Conservation (phyloP, 30 jellyfish, hydroid and myxozoan genomes). For the Thelohanellus kitauei region DNA sequence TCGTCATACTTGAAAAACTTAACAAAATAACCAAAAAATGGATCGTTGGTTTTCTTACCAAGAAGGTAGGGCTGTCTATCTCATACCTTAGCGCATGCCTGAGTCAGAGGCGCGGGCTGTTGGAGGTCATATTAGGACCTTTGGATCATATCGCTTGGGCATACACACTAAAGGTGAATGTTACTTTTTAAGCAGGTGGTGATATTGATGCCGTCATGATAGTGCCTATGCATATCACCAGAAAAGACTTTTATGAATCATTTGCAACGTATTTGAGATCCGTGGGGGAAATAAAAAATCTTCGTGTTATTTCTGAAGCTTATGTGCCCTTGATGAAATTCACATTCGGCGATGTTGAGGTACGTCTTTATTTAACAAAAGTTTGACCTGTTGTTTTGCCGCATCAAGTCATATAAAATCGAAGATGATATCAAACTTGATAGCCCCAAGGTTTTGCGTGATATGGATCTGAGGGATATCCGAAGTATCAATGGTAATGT, state of each 20-base stretch:
- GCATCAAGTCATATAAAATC: slow-evolving; percentile 42
- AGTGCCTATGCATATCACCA: slow-evolving; percentile 63
- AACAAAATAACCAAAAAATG: slow-evolving; percentile 56
- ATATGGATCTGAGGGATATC: slow-evolving; percentile 60
- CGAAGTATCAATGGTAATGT: slow-evolving; percentile 72
- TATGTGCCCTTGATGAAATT: slow-evolving; percentile 82
- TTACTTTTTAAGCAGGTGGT: slow-evolving; percentile 25
- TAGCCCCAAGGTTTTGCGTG: slow-evolving; percentile 32
- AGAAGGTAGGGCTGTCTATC: slow-evolving; percentile 17
- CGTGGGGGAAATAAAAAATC: slow-evolving; percentile 46
- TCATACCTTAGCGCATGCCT: slow-evolving; percentile 30
- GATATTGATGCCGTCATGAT: slow-evolving; percentile 79
- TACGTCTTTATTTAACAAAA: slow-evolving; percentile 2
- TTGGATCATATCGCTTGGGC: slow-evolving; percentile 89
- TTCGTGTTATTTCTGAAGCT: slow-evolving; percentile 66
- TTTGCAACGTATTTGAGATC: slow-evolving; percentile 41
- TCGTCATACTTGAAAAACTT: slow-evolving; percentile 55
- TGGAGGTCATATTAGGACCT: slow-evolving; percentile 80
- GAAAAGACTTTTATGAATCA: slow-evolving; percentile 57
- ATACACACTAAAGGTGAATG: slow-evolving; percentile 76
- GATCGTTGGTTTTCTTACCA: slow-evolving; percentile 26
- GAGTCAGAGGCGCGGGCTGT: slow-evolving; percentile 55
- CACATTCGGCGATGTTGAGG: slow-evolving; percentile 81
- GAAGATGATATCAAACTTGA: slow-evolving; percentile 41
- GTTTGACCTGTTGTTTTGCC: slow-evolving; percentile 71